Percentiles rank a stretch among this genome's conserved stretches.
Conservation (phyloP, 2,888 invertebrate species). For the Pollenia labialis region DNA sequence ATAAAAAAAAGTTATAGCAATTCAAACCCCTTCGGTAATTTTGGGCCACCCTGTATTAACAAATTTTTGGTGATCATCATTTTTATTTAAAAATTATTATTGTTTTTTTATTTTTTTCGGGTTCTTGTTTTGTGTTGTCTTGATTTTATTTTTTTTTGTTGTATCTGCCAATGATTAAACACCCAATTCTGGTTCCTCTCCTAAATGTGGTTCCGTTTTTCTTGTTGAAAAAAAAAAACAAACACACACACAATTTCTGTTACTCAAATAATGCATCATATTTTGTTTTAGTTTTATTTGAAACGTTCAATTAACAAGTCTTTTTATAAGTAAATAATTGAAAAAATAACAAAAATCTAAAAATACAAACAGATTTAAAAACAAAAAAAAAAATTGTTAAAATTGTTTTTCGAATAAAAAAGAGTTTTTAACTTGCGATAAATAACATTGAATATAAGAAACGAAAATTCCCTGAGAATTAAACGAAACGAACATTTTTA, state of each 20-base stretch:
- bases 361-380: neutral
- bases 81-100: slow-evolving; percentile 60
- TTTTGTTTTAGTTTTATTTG: slow-evolving; percentile 53
- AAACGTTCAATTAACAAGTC: slow-evolving; percentile 62
- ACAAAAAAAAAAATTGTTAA: neutral
- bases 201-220: slow-evolving; percentile 34
- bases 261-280: slow-evolving; percentile 51
- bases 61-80: slow-evolving; percentile 52
- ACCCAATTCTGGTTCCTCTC: slow-evolving; percentile 53
- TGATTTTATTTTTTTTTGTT: slow-evolving; percentile 21
- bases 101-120: slow-evolving; percentile 7
- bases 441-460: too few species aligned
- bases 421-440: too few species aligned
- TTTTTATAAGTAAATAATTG: slow-evolving; percentile 24
- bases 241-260: slow-evolving; percentile 32
- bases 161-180: slow-evolving; percentile 54
- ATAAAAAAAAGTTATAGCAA: too few species aligned
- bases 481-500: too few species aligned
- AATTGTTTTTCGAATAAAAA: too few species aligned
- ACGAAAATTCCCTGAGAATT: too few species aligned
- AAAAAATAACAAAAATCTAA: neutral
- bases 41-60: too few species aligned
- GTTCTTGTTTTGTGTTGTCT: neutral
- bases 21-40: too few species aligned
- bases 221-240: neutral